phyloP scores from a whole-genome alignment of 53 echinoderm and acorn worm genomes.

The Luidia sarsii region DNA sequence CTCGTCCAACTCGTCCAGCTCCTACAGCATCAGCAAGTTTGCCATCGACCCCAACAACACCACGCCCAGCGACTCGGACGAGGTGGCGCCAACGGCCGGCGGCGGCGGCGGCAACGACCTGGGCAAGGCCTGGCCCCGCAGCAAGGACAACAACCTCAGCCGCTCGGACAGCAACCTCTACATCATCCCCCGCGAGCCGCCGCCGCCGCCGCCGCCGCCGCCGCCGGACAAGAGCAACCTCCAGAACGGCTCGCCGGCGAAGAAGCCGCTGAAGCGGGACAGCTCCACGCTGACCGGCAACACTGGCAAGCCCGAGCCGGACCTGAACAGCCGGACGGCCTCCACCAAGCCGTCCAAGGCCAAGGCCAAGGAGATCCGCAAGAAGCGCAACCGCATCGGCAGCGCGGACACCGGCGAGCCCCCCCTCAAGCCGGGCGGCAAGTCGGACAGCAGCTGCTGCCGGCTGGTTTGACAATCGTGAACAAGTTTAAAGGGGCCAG shows the following conservation, averaged over 20 bases:
- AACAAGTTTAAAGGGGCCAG: constrained; percentile 47
- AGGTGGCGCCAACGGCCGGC: too few species aligned
- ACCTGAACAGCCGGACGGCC: constrained; percentile 82
- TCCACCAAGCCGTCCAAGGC: constrained; percentile 55
- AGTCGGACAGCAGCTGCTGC: constrained; percentile 89
- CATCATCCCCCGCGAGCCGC: constrained; percentile 76
- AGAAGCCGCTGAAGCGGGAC: constrained; percentile 72
- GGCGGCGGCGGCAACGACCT: constrained; percentile 60
- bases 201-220: too few species aligned
- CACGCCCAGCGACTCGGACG: constrained; percentile 93
- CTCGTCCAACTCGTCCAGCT: constrained; percentile 90
- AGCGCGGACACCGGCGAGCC: constrained; percentile 68
- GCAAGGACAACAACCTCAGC: constrained; percentile 75
- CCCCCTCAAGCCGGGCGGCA: constrained; percentile 47
- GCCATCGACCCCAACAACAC: constrained; percentile 98
- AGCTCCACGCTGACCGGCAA: constrained; percentile 69
- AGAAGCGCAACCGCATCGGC: constrained; percentile 90
- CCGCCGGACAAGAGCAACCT: constrained; percentile 64
- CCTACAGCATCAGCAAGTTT: constrained; percentile 96
- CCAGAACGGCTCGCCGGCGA: constrained; percentile 74
- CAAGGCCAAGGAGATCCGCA: constrained; percentile 75
- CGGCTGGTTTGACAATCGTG: constrained; percentile 75
- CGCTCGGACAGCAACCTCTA: constrained; percentile 87
- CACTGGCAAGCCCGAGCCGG: constrained; percentile 64
- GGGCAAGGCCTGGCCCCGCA: constrained; percentile 79